Conservation (phyloP, 2,113 vertebrate genomes). For the Isichthys henryi region DNA sequence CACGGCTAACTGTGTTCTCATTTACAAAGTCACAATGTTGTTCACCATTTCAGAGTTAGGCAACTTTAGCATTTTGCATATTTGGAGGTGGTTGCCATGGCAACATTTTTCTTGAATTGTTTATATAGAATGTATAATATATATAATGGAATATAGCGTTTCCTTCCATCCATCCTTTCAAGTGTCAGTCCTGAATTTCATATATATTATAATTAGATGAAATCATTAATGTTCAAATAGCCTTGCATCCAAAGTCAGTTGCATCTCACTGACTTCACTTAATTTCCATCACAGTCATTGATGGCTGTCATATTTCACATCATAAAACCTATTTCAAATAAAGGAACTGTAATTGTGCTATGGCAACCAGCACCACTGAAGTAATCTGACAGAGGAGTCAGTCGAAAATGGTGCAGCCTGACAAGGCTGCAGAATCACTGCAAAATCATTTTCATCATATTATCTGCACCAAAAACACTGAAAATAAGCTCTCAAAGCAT, state of each 20-base stretch:
- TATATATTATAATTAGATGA: neutral
- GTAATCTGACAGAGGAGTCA: neutral
- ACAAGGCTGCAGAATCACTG: neutral
- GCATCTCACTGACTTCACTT: neutral
- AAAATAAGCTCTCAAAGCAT: neutral
- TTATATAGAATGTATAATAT: neutral
- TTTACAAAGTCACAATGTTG: neutral
- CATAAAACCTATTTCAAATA: neutral
- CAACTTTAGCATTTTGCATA: neutral
- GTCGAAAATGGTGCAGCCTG: neutral
- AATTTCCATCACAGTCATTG: neutral
- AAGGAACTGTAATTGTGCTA: neutral
- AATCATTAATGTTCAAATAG: conserved; percentile 1
- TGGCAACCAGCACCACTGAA: neutral
- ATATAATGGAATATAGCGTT: neutral
- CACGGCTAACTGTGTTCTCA: neutral
- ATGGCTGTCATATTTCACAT: conserved; percentile 1
- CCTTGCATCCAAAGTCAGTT: neutral
- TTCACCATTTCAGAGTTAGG: neutral
- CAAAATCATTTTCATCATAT: neutral
- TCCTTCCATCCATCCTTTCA: neutral
- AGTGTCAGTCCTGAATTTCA: neutral
- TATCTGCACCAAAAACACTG: neutral
- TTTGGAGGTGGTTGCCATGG: conserved; percentile 9
- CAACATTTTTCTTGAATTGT: neutral